Evolutionary conservation across 2,113 vertebrate species (phyloP), one percentile per base, ranked within the genome.

Genomic region (Sylvilagus bachmani): DNA sequence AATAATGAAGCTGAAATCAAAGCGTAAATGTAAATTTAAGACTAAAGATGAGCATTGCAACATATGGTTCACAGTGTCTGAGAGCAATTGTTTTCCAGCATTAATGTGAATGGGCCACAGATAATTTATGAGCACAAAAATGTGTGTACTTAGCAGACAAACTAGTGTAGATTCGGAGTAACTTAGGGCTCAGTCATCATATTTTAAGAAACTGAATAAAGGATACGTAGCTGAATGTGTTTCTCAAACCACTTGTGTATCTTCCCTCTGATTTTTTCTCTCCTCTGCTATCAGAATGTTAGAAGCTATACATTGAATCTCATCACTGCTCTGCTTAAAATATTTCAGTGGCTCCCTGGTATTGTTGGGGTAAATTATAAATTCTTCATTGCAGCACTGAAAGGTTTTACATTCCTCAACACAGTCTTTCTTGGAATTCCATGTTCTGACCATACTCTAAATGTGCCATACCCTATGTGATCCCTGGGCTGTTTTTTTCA

Each of bases 11-110:
- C 16, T 80, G 29, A 77, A 36, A 84, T 90, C 19, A 49, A 77
- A 84, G 66, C 69, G 71, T 73, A 86, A 91, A 83, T 13, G n/a
- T 62, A 51, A 93, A 94, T 71, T 75, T 87, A 81, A 85, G 82
- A 19, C 19, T 74, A 29, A 61, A 88, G 62, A 27, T 7, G 4
- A 86, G 80, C 8, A 21, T 71, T 89, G 31, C 14, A 62, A 25
- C 17, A 29, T 58, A 5, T 87, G 61, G 61, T 83, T 73, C 71
- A 83, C 11, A 51, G 25, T 62, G 5, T 77, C 80, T 95, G 86
- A 87, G 24, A 86, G 24, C 9, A 22, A 27, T 33, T 74, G n/a
- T 74, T 86, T 88, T 67, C 82, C 74, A 75, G 17, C 67, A 38
- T 85, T 61, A 33, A 12, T 61, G 3, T 92, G 71, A 89, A 14